Percentiles rank a stretch among this genome's conserved stretches.
Conservation (phyloP, 2,797 vertebrate species). For the Psittacula derbiana region DNA sequence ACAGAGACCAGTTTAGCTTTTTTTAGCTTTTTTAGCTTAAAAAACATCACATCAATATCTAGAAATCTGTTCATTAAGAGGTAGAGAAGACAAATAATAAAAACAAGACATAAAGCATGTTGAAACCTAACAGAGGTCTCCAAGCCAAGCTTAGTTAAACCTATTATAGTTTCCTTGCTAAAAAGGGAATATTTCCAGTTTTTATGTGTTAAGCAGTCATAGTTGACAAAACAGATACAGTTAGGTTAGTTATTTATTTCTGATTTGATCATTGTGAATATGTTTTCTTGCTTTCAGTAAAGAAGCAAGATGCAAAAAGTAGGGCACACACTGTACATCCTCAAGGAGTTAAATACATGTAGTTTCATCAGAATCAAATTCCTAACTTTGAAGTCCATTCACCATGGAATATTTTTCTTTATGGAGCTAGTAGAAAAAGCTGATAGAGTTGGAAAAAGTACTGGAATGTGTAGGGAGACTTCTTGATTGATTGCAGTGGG, state of each 20-base stretch:
- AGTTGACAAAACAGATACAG: background rate
- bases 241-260: background rate
- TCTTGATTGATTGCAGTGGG: conserved; percentile 10
- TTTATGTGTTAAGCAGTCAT: background rate
- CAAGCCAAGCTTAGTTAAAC: background rate
- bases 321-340: background rate
- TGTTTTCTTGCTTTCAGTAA: background rate
- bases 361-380: background rate
- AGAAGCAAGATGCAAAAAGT: background rate
- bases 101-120: background rate
- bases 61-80: background rate
- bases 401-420: background rate
- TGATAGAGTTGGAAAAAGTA: background rate
- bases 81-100: background rate
- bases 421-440: background rate
- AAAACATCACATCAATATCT: background rate
- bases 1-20: background rate
- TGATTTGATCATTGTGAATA: background rate
- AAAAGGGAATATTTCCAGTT: background rate
- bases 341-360: background rate
- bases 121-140: background rate
- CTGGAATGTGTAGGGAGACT: background rate
- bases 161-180: background rate
- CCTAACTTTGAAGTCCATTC: background rate
- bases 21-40: background rate